A percentile compares a stretch with the other conserved stretches of the same genome.
Evolutionary conservation across 2,888 invertebrate genomes (phyloP).

Genomic region (Melinaea marsaeus): DNA sequence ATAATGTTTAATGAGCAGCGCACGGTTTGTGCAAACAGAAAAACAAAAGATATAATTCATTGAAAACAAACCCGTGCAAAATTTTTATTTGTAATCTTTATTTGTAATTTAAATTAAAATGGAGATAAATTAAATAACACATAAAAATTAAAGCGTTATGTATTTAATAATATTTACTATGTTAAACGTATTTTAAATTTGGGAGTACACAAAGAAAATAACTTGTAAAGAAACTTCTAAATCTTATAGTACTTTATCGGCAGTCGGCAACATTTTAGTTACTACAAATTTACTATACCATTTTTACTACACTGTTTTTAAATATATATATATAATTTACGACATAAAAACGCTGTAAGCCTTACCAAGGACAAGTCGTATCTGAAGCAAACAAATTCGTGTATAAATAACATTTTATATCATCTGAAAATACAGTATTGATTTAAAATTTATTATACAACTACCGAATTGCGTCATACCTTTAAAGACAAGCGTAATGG

Average conservation of each 20-base stretch:
- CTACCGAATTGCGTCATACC: conserved; percentile 33
- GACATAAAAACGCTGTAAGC: conserved; percentile 47
- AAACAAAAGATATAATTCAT: too few relatives aligned
- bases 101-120: too few relatives aligned
- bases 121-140: too few relatives aligned
- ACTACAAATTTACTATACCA: conserved; percentile 51
- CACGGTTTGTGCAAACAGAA: neutral
- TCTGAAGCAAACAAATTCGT: conserved; percentile 48
- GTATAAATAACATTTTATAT: conserved; percentile 51
- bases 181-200: too few relatives aligned
- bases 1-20: neutral
- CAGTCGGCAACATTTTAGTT: conserved; percentile 44
- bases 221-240: too few relatives aligned
- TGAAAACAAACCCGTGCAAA: too few relatives aligned
- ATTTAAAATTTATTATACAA: conserved; percentile 35
- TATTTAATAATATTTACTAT: too few relatives aligned
- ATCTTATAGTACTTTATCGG: neutral
- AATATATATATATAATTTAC: conserved; percentile 49
- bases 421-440: conserved; percentile 52
- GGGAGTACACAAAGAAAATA: too few relatives aligned
- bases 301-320: conserved; percentile 44
- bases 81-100: too few relatives aligned
- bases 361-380: conserved; percentile 60
- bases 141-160: too few relatives aligned
- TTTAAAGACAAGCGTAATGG: conserved; percentile 9